Evolutionary conservation across 2,797 vertebrate species (phyloP).

Genomic region (Eupleurogrammus muticus): DNA sequence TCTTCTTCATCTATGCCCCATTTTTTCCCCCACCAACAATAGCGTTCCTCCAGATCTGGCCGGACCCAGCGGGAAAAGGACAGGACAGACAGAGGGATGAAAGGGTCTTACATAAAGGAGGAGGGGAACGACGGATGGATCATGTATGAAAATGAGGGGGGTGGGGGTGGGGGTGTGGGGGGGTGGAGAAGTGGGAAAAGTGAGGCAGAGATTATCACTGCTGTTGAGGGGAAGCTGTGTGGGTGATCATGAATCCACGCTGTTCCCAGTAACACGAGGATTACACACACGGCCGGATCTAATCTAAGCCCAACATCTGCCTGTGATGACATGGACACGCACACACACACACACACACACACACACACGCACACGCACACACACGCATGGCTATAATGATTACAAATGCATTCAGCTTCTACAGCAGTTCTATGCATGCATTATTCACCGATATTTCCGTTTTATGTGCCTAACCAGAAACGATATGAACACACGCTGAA

Average conservation of each 20-base stretch:
- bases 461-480: constrained; percentile 34
- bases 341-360: background rate
- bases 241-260: constrained; percentile 77
- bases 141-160: constrained; percentile 49
- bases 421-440: constrained; percentile 39
- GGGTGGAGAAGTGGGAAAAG: constrained; percentile 58
- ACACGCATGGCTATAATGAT: constrained; percentile 8
- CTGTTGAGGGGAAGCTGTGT: constrained; percentile 71
- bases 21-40: constrained; percentile 30
- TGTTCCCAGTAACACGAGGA: constrained; percentile 79
- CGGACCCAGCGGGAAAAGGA: constrained; percentile 37
- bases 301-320: constrained; percentile 78
- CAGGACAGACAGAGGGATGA: constrained; percentile 53
- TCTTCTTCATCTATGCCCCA: constrained; percentile 22
- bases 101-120: constrained; percentile 65
- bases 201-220: constrained; percentile 68
- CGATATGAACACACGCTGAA: constrained; percentile 26
- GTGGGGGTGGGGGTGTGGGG: constrained; percentile 51
- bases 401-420: constrained; percentile 34
- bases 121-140: constrained; percentile 48
- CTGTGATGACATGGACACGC: constrained; percentile 57
- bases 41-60: constrained; percentile 48
- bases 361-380: background rate
- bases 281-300: constrained; percentile 76
- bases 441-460: constrained; percentile 55